These are phyloP conservation scores for Pachyramphus minor DNA, from an alignment of 2,113 vertebrate species.

Conservation along the genomic window DNA sequence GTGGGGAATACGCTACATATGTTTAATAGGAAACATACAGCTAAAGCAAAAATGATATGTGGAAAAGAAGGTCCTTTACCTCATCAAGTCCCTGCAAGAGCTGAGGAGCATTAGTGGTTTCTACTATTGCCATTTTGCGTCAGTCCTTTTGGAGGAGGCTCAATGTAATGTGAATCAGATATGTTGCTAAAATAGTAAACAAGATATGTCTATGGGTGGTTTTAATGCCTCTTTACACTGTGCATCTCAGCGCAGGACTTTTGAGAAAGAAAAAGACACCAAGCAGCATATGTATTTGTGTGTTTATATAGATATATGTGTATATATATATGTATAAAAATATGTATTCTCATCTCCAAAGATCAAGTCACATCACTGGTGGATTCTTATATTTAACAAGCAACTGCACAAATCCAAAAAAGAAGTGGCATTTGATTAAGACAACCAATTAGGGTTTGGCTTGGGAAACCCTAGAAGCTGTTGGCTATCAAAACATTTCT, in stretches of 20 bases:
- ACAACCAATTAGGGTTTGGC: conserved; percentile 8
- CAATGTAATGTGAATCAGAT: not conserved
- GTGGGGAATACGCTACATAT: not conserved
- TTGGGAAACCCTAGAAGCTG: not conserved
- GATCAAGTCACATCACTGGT: not conserved
- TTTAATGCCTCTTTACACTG: not conserved
- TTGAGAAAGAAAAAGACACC: not conserved
- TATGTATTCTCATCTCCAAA: not conserved
- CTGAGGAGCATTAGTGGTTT: not conserved
- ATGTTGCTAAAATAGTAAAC: not conserved
- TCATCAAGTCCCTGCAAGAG: not conserved
- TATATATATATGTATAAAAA: not conserved
- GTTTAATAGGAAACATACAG: not conserved
- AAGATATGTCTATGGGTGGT: not conserved
- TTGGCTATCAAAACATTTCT: not conserved
- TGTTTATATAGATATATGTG: not conserved
- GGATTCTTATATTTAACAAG: not conserved
- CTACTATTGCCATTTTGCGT: not conserved
- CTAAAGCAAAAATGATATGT: not conserved
- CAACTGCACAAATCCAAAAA: not conserved
- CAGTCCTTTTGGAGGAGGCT: not conserved
- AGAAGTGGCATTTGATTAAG: not conserved
- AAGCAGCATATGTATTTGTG: not conserved
- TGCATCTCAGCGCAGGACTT: not conserved
- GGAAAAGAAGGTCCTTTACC: not conserved